Evolutionary conservation across 2,888 invertebrate species (phyloP).

Genomic region (Meiosimyza decipiens): DNA sequence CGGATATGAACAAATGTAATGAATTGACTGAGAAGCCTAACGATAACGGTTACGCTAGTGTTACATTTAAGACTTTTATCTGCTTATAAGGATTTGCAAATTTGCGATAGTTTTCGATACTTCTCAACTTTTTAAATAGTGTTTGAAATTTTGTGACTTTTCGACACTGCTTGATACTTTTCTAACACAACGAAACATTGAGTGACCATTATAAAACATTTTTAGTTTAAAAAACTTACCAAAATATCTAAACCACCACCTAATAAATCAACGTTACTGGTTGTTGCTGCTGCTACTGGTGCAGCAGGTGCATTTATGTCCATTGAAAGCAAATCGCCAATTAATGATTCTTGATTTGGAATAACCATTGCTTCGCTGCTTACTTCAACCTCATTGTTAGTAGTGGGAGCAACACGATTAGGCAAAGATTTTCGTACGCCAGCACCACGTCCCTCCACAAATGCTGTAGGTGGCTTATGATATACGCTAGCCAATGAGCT

Average conservation of each 20-base stretch:
- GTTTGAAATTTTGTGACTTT: too few species aligned
- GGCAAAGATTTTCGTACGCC: constrained; percentile 85
- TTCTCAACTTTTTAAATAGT: too few species aligned
- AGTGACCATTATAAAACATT: too few species aligned
- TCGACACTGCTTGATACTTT: too few species aligned
- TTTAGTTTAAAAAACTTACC: constrained; percentile 65
- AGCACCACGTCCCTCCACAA: constrained; percentile 89
- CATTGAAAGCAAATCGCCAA: constrained; percentile 96
- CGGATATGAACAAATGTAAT: too few species aligned
- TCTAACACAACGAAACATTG: too few species aligned
- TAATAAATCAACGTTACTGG: constrained; percentile 82
- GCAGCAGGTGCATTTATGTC: constrained; percentile 84
- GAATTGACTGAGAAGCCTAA: too few species aligned
- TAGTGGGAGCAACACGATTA: constrained; percentile 69
- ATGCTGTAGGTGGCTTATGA: constrained; percentile 98
- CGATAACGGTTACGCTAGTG: too few species aligned
- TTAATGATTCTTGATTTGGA: constrained; percentile 89
- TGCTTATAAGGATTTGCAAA: too few species aligned
- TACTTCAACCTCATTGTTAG: constrained; percentile 57
- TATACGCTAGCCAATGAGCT: constrained; percentile 98
- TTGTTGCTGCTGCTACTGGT: constrained; percentile 69
- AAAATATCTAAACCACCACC: constrained; percentile 92
- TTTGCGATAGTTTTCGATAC: too few species aligned
- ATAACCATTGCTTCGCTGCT: constrained; percentile 71
- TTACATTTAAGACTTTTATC: too few species aligned